Percentiles rank a stretch among this genome's conserved stretches.
phyloP scores from a whole-genome alignment of 2,113 vertebrate species.

The Apistogramma diplotaenia region DNA sequence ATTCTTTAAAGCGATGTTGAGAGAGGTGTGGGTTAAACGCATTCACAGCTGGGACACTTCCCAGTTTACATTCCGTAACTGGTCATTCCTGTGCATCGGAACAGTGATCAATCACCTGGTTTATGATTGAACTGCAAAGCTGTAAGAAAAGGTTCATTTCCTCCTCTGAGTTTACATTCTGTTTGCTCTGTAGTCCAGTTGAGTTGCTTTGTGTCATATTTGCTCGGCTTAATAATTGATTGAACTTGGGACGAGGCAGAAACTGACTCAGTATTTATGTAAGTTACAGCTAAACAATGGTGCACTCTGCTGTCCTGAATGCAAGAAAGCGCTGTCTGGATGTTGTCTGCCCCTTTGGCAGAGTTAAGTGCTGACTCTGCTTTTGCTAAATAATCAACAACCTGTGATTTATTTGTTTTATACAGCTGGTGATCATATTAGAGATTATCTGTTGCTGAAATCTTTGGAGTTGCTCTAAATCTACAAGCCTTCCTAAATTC shows the following conservation, averaged over 20 bases:
- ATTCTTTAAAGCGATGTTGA: conserved; percentile 8
- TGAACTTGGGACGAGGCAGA: neutral
- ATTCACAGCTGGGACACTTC: conserved; percentile 18
- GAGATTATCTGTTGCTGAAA: neutral
- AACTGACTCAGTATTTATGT: conserved; percentile 26
- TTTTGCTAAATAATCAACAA: neutral
- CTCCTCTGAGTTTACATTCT: neutral
- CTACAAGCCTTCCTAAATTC: neutral
- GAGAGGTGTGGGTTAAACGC: neutral
- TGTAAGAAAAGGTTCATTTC: neutral
- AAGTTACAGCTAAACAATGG: conserved; percentile 25
- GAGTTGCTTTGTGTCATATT: conserved; percentile 11
- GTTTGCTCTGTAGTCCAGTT: neutral
- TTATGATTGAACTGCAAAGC: neutral
- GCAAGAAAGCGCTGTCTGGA: neutral
- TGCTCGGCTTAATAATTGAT: conserved; percentile 53
- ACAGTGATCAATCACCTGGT: neutral
- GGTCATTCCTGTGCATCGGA: neutral
- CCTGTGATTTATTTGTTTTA: conserved; percentile 3
- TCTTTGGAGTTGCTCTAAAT: neutral
- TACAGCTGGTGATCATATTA: neutral
- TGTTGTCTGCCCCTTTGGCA: neutral
- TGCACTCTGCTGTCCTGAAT: neutral
- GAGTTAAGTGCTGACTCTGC: neutral
- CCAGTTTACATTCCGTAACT: neutral